Evolutionary conservation across 2,113 vertebrate species (phyloP).

Genomic region (Oryzias javanicus): DNA sequence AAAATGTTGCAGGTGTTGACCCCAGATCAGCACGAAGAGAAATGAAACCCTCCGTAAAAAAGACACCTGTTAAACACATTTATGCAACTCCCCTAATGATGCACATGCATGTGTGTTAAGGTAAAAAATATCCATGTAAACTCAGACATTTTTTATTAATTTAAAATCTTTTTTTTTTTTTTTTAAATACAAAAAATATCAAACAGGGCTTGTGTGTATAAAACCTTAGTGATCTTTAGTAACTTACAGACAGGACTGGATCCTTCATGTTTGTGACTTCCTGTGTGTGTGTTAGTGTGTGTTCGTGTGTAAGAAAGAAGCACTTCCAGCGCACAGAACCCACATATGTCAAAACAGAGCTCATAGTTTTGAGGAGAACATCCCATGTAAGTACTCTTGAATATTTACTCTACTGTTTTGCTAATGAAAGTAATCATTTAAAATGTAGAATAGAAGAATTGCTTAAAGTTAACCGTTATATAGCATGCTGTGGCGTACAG

Average conservation of each 20-base stretch:
- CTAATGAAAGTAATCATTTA: background rate
- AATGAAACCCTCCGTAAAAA: slow-evolving; percentile 14
- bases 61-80: slow-evolving; percentile 45
- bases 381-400: slow-evolving; percentile 54
- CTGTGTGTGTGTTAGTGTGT: slow-evolving; percentile 45
- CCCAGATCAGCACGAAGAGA: slow-evolving; percentile 1
- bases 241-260: slow-evolving; percentile 28
- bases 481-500: background rate
- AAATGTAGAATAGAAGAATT: no score
- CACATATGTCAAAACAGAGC: slow-evolving; percentile 57
- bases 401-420: background rate
- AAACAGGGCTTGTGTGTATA: background rate
- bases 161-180: background rate
- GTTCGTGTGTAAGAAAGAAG: slow-evolving; percentile 35
- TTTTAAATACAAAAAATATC: background rate
- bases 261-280: slow-evolving; percentile 51
- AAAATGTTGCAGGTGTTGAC: slow-evolving; percentile 49
- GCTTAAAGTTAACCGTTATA: no score
- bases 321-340: slow-evolving; percentile 29
- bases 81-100: slow-evolving; percentile 17
- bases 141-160: background rate
- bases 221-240: slow-evolving; percentile 10
- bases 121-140: background rate
- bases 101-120: background rate
- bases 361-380: slow-evolving; percentile 48